These are phyloP conservation scores for Scaeva pyrastri DNA, from an alignment of 2,888 invertebrate species.

Conservation along the genomic window DNA sequence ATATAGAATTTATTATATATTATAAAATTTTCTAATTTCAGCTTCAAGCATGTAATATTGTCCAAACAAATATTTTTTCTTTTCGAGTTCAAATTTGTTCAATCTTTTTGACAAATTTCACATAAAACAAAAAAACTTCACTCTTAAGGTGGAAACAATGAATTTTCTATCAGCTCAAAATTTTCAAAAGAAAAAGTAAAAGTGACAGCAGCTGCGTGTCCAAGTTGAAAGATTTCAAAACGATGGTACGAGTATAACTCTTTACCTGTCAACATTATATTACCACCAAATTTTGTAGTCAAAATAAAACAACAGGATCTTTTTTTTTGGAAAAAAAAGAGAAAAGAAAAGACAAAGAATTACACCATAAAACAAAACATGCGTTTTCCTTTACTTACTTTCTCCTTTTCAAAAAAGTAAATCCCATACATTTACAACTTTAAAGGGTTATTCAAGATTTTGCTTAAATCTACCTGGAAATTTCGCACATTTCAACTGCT, in stretches of 20 bases:
- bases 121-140: too few relatives aligned
- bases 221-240: neutral
- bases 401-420: conserved; percentile 2
- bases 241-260: conserved; percentile 5
- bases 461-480: conserved; percentile 5
- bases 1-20: too few relatives aligned
- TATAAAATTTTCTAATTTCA: too few relatives aligned
- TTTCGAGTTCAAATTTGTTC: too few relatives aligned
- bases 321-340: neutral
- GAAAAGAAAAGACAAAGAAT: neutral
- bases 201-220: conserved; percentile 16
- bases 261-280: conserved; percentile 24
- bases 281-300: neutral
- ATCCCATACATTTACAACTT: neutral
- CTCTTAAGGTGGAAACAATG: too few relatives aligned
- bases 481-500: neutral
- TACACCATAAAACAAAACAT: neutral
- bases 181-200: conserved; percentile 27
- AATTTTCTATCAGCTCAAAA: neutral
- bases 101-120: too few relatives aligned
- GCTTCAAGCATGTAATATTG: too few relatives aligned
- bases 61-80: too few relatives aligned
- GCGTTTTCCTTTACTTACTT: conserved; percentile 3
- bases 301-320: conserved; percentile 27
- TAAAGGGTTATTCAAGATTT: conserved; percentile 5